A percentile compares a stretch with the other conserved stretches of the same genome.
phyloP scores from a whole-genome alignment of 1,140 invertebrate species.

The Lordiphosa mommai region DNA sequence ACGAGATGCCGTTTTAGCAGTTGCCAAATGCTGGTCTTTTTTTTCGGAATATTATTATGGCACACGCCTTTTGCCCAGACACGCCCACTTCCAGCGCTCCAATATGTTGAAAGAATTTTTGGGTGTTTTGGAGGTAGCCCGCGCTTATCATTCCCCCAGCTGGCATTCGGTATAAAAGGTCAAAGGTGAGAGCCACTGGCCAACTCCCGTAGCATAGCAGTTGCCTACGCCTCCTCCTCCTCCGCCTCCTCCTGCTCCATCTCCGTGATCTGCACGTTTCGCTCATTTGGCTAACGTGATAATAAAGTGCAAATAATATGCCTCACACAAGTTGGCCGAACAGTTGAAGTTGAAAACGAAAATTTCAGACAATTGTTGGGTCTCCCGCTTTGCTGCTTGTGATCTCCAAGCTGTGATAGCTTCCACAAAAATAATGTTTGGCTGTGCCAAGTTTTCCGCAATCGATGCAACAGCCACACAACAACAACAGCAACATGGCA shows the following conservation, averaged over 20 bases:
- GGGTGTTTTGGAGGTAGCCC: slow-evolving; percentile 17
- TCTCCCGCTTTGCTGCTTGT: slow-evolving; percentile 13
- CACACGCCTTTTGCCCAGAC: slow-evolving; percentile 29
- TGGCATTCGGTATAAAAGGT: slow-evolving; percentile 44
- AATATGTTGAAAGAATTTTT: slow-evolving; percentile 13
- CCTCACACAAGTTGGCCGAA: too few relatives aligned
- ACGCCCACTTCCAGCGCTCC: slow-evolving; percentile 28
- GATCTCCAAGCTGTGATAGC: slow-evolving; percentile 49
- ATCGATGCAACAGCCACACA: slow-evolving; percentile 59
- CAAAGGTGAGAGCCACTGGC: slow-evolving; percentile 50
- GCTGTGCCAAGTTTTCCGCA: slow-evolving; percentile 66
- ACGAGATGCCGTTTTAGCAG: slow-evolving; percentile 38
- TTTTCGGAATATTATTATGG: slow-evolving; percentile 20
- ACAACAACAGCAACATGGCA: slow-evolving; percentile 44
- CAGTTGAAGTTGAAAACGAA: slow-evolving; percentile 46
- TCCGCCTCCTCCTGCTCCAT: slow-evolving; percentile 9
- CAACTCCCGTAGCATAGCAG: not conserved
- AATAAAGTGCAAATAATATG: slow-evolving; percentile 80
- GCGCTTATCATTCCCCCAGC: slow-evolving; percentile 40
- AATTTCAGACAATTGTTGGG: slow-evolving; percentile 59
- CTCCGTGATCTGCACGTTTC: slow-evolving; percentile 62
- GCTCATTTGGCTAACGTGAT: slow-evolving; percentile 79
- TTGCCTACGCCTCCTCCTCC: not conserved
- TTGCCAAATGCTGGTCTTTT: slow-evolving; percentile 30
- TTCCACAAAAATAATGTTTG: slow-evolving; percentile 8